Conservation (phyloP, 2,113 vertebrate species). For the Phrynocephalus versicolor region DNA sequence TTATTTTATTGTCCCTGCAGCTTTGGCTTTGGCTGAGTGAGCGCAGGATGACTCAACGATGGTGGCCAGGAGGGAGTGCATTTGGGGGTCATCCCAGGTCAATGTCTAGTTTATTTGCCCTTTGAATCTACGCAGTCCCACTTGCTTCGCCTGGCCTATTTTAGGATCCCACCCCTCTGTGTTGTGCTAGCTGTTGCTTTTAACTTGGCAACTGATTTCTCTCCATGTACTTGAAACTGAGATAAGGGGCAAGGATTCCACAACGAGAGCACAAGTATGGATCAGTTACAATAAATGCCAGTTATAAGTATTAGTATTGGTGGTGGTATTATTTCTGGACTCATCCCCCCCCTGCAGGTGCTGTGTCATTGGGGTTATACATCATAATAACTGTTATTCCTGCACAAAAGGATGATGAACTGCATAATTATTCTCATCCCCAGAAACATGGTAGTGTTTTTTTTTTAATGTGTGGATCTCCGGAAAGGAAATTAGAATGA, state of each 20-base stretch:
- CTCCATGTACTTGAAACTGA: constrained; percentile 14
- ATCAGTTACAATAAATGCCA: neutral
- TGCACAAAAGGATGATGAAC: too few relatives aligned
- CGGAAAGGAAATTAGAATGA: too few relatives aligned
- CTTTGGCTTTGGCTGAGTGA: constrained; percentile 35
- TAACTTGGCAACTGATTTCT: constrained; percentile 46
- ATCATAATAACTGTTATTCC: too few relatives aligned
- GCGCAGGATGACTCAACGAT: constrained; percentile 35
- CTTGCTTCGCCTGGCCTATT: constrained; percentile 50
- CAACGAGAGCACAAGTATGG: neutral
- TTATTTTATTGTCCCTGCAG: constrained; percentile 36
- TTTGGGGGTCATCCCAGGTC: constrained; percentile 52
- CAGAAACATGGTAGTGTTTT: too few relatives aligned
- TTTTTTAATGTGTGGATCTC: too few relatives aligned
- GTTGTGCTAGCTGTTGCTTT: constrained; percentile 7
- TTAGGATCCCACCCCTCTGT: constrained; percentile 1
- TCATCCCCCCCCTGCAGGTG: too few relatives aligned
- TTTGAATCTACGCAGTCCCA: constrained; percentile 57
- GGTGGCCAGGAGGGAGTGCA: constrained; percentile 27
- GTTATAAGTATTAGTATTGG: neutral
- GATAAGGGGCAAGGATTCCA: neutral
- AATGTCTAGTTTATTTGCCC: constrained; percentile 39
- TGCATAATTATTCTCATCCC: too few relatives aligned
- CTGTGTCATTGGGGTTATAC: too few relatives aligned
- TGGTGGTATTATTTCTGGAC: too few relatives aligned